phyloP scores from a whole-genome alignment of 2,113 vertebrate species.

The Theropithecus gelada region DNA sequence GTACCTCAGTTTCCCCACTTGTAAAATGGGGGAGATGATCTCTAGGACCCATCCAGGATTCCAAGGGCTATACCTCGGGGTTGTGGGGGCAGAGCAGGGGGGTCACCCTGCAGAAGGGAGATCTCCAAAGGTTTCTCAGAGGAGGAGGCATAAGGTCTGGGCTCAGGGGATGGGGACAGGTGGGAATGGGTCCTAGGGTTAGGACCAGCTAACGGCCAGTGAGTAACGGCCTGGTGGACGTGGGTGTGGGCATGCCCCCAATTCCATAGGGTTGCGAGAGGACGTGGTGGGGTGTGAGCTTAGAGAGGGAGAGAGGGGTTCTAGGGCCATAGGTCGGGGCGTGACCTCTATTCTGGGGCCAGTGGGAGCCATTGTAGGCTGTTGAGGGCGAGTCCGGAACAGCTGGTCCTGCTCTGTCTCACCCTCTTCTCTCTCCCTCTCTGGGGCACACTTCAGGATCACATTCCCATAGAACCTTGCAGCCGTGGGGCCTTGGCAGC shows the following conservation, averaged over 20 bases:
- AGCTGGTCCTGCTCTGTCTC: background rate
- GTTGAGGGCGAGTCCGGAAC: background rate
- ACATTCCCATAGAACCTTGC: fast-evolving
- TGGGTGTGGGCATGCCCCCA: background rate
- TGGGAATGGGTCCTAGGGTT: background rate
- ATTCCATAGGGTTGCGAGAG: background rate
- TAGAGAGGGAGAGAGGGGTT: background rate
- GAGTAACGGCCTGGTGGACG: background rate
- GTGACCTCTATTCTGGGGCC: background rate
- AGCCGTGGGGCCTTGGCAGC: fast-evolving
- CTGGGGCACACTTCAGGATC: background rate
- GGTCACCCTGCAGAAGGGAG: background rate
- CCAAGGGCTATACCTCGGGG: background rate
- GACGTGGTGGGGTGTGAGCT: background rate
- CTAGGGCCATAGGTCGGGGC: background rate
- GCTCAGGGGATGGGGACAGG: background rate
- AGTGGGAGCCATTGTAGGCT: background rate
- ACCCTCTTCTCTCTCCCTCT: background rate
- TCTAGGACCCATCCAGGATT: background rate
- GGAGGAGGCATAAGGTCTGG: background rate
- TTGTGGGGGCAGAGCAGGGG: background rate
- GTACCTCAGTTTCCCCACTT: conserved; percentile 61
- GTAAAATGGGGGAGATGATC: background rate
- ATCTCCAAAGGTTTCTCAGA: background rate
- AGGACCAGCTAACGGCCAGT: background rate